Base-by-base conservation (phyloP, 2,113 vertebrate genomes). In the Rousettus leschenaultii region DNA sequence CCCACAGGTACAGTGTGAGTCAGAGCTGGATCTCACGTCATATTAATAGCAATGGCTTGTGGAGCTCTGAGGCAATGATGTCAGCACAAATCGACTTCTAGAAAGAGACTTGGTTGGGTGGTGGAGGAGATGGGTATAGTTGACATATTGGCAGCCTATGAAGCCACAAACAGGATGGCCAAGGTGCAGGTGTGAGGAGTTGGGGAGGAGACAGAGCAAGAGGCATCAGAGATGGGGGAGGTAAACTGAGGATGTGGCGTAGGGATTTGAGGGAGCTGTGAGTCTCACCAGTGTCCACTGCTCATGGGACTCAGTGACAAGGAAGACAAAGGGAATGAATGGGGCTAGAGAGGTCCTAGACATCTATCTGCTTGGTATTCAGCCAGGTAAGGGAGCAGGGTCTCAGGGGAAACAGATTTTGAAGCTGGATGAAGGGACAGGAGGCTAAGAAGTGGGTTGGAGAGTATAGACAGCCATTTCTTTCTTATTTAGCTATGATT, bases 321-420 rank as follows among this genome's bases (percentile, higher is more conserved):
- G 48, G 38, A 18, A 24, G 5, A 0, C 13, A 53, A 35, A 28
- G 11, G 1, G 14, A 63, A 21, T 1, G 13, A n/a, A 18, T 2
- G 10, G 59, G 79, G 14, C 2, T 11, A 11, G 10, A 35, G 16
- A 12, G 40, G 21, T 19, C 74, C 43, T 53, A 30, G 28, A 51
- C 15, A 16, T 51, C 15, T 43, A 22, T 28, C 22, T 43, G n/a
- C 33, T 55, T 80, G 65, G 59, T 21, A 15, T 40, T 35, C 51
- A 59, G 3, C 89, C 51, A 35, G 82, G 1, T 35, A 24, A 33
- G 5, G 24, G 74, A 59, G 22, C 24, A 16, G 18, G 18, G 61
- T 12, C 28, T 40, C 15, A 57, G 51, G 3, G 21, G 30, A 30
- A 21, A 45, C 7, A 22, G 77, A 59, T 51, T 89, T 18, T 2